Evolutionary conservation across 2,113 vertebrate species (phyloP), one percentile per base, ranked within the genome.

Genomic region (Eudyptes chrysolophus): DNA sequence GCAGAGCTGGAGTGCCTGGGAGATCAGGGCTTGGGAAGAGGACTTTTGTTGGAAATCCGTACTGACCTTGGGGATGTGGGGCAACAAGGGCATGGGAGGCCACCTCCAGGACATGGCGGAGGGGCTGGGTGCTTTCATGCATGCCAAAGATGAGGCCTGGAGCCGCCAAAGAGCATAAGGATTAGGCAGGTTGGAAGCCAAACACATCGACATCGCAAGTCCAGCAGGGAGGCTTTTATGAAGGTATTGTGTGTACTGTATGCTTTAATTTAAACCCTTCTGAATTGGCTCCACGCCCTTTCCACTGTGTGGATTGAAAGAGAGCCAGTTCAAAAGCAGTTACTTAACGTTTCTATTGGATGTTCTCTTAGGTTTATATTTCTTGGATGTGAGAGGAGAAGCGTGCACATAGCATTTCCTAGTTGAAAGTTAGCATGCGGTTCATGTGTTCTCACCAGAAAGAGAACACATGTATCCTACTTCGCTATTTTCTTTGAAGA

Each of bases 401-500:
- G 52, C 6, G 42, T 10, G 46, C 64, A 34, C 13, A 0, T 0
- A 21, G 46, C 10, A 3, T 66, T 78, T 82, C 38, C 12, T n/a
- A 8, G 11, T 10, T 81, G 78, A 54, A 26, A 32, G 20, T 51
- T 30, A 7, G 22, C 11, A 0, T 10, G 44, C 13, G 13, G 36
- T 36, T 65, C 34, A 0, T 11, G 36, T 48, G 30, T 7, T 68
- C 40, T 60, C 66, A 51, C 11, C 13, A 54, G 60, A 44, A 90
- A 54, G 49, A 74, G 30, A 85, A 58, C 5, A 5, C 4, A 11
- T 5, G 2, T 10, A 7, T 32, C 60, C 40, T 42, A 3, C 38
- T 90, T 83, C 11, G 55, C 30, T 49, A 5, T 74, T 80, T 80
- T 19, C 72, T 93, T 81, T 92, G 80, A 89, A 77, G 86, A 17